Percentiles rank a stretch among this genome's conserved stretches.
Evolutionary conservation across 1,140 invertebrate genomes (phyloP).

Genomic region (Ruditapes philippinarum): DNA sequence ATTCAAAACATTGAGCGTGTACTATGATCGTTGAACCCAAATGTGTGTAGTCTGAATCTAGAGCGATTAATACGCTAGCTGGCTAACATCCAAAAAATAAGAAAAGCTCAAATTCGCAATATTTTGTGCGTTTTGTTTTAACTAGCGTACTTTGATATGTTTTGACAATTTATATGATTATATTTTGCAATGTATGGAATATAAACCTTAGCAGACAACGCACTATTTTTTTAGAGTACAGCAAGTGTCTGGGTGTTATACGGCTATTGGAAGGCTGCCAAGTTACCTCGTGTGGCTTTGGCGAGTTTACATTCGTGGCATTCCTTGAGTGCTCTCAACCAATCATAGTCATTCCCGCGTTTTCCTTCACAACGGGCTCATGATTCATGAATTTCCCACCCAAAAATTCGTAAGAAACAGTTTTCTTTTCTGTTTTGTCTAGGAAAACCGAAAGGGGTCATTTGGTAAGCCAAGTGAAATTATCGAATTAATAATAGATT

Average conservation of each 20-base stretch:
- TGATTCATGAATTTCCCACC: slow-evolving; percentile 65
- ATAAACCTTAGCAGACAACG: slow-evolving; percentile 70
- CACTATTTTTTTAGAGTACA: slow-evolving; percentile 70
- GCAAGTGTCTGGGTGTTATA: slow-evolving; percentile 13
- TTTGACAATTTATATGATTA: not conserved
- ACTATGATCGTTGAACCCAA: slow-evolving; percentile 81
- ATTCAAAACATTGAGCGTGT: slow-evolving; percentile 76
- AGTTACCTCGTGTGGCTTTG: slow-evolving; percentile 56
- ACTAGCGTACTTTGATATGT: not conserved
- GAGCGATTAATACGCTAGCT: slow-evolving; percentile 76
- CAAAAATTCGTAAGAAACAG: slow-evolving; percentile 33
- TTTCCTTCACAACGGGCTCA: slow-evolving; percentile 46
- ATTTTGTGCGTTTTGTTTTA: slow-evolving; percentile 6
- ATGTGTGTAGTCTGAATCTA: slow-evolving; percentile 68
- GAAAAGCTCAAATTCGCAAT: not conserved
- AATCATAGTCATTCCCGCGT: slow-evolving; percentile 79
- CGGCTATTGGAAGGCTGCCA: slow-evolving; percentile 71
- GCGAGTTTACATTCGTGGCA: slow-evolving; percentile 73
- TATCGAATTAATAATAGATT: too few relatives aligned
- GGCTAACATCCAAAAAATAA: slow-evolving; percentile 65
- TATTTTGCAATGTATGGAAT: not conserved
- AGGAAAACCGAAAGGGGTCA: slow-evolving; percentile 22
- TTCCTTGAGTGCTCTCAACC: slow-evolving; percentile 70
- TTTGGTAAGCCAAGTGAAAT: not conserved
- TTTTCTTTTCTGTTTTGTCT: not conserved